These are phyloP conservation scores for Lichenostomus cassidix DNA, from an alignment of 2,113 vertebrate species.

Conservation along the genomic window DNA sequence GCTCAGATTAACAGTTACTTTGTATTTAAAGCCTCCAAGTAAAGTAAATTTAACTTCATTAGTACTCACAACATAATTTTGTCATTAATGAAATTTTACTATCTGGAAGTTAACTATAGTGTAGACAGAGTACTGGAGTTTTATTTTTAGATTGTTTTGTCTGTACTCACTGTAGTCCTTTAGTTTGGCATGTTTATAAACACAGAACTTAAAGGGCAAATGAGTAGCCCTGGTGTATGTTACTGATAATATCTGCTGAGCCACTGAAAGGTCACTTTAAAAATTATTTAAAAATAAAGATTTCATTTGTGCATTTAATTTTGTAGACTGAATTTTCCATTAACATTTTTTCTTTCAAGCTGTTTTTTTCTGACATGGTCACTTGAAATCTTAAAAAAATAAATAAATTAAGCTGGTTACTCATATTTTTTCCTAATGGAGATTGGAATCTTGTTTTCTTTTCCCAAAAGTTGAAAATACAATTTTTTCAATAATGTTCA, in stretches of 20 bases:
- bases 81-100: background rate
- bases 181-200: background rate
- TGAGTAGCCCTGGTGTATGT: background rate
- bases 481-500: background rate
- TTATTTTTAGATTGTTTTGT: background rate
- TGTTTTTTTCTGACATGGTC: background rate
- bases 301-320: background rate
- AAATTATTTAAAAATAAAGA: background rate
- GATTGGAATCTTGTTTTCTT: background rate
- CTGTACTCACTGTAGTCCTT: background rate
- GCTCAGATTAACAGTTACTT: background rate
- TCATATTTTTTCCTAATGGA: background rate
- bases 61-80: background rate
- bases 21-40: background rate
- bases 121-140: background rate
- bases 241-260: background rate
- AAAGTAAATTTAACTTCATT: background rate
- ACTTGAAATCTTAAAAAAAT: background rate
- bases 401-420: background rate
- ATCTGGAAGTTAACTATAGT: background rate
- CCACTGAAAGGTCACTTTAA: background rate
- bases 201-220: background rate
- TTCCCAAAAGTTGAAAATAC: background rate
- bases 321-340: background rate
- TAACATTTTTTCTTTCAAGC: background rate